phyloP scores from a whole-genome alignment of 1,140 invertebrate species.

The Hetaerina americana region DNA sequence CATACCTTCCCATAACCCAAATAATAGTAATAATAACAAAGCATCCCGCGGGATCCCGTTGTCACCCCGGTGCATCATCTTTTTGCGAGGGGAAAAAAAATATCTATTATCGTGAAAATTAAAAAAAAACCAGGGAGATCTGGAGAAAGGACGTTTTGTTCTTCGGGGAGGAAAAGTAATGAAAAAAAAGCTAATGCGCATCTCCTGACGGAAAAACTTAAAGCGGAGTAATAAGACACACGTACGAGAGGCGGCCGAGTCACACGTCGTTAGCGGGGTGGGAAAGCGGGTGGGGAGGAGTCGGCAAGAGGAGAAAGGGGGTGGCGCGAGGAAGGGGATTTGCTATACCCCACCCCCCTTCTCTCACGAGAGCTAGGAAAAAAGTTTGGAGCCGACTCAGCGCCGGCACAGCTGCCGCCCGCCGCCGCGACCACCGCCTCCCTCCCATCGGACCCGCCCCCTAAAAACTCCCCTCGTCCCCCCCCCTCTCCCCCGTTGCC shows the following conservation, averaged over 20 bases:
- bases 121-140: too few relatives aligned
- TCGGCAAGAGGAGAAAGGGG: too few relatives aligned
- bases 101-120: too few relatives aligned
- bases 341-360: neutral
- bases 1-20: too few relatives aligned
- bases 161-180: neutral
- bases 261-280: neutral
- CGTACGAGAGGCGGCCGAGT: neutral
- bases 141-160: too few relatives aligned
- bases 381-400: neutral
- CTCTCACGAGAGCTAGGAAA: neutral
- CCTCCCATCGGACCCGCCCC: neutral
- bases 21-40: too few relatives aligned
- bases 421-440: neutral
- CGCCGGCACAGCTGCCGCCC: neutral
- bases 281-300: neutral
- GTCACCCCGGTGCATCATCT: too few relatives aligned
- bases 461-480: neutral
- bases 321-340: neutral
- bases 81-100: too few relatives aligned
- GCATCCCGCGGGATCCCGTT: too few relatives aligned
- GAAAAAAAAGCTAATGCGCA: neutral
- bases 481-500: neutral
- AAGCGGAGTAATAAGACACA: neutral
- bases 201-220: neutral